Percentiles rank a stretch among this genome's conserved stretches.
These are phyloP conservation scores for Chrysemys picta DNA, from an alignment of 2,113 vertebrate species.

Conservation along the genomic window DNA sequence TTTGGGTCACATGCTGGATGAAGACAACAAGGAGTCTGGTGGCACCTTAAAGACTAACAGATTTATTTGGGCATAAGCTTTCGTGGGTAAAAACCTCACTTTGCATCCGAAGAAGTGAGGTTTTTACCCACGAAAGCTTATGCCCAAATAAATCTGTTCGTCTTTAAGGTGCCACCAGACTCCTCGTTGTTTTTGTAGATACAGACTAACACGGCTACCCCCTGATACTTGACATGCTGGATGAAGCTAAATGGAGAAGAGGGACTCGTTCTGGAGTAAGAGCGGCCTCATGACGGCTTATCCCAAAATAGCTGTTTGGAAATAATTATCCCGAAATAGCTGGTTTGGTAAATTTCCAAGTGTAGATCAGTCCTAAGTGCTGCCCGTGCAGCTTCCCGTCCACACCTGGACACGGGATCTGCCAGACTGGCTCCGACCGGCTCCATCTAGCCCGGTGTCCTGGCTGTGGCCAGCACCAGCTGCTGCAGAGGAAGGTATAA, in stretches of 20 bases:
- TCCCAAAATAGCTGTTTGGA: not conserved
- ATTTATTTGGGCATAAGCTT: no score
- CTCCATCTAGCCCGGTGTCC: not conserved
- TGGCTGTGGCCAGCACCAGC: not conserved
- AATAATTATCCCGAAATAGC: not conserved
- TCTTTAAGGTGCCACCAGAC: no score
- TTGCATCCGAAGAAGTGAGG: no score
- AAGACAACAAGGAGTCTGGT: no score
- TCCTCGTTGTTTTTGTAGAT: no score
- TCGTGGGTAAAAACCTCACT: no score
- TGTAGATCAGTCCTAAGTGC: not conserved
- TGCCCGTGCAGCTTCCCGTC: not conserved
- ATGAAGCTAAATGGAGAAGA: not conserved
- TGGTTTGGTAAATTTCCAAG: not conserved
- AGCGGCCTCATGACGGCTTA: not conserved
- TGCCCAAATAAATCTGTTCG: no score
- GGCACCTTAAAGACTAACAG: no score
- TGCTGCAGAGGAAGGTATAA: not conserved
- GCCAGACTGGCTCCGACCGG: not conserved
- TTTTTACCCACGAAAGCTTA: no score
- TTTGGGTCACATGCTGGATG: not conserved
- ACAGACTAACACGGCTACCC: no score
- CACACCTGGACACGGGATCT: not conserved
- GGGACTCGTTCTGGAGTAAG: not conserved
- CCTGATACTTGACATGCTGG: not conserved